Conservation (phyloP, 2,797 vertebrate species). For the Sebastes cheni region DNA sequence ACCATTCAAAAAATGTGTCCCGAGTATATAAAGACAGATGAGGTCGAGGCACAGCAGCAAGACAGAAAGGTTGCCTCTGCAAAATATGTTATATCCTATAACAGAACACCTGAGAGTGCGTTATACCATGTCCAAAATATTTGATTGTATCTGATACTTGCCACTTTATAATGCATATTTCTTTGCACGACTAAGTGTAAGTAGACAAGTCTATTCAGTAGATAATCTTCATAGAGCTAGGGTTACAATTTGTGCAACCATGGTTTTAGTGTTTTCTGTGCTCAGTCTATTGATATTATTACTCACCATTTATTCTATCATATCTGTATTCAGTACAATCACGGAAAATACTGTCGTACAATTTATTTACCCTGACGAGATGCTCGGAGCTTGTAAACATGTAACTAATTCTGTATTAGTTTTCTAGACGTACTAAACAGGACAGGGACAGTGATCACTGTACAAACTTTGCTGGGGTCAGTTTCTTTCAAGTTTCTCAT, state of each 20-base stretch:
- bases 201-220: background rate
- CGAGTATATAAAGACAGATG: background rate
- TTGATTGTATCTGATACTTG: background rate
- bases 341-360: background rate
- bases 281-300: background rate
- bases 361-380: background rate
- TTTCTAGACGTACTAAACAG: background rate
- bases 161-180: background rate
- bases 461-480: background rate
- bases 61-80: background rate
- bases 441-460: background rate
- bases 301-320: background rate
- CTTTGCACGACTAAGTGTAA: background rate
- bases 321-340: background rate
- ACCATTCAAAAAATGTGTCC: background rate
- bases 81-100: background rate
- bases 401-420: background rate
- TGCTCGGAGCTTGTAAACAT: background rate
- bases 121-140: background rate
- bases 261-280: background rate
- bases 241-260: background rate
- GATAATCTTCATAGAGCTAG: background rate
- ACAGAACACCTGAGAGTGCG: background rate
- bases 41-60: background rate
- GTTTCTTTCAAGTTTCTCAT: conserved; percentile 9